A percentile compares a stretch with the other conserved stretches of the same genome.
Evolutionary conservation across 2,888 invertebrate species (phyloP).

Genomic region (Agonopterix alstromeriana): DNA sequence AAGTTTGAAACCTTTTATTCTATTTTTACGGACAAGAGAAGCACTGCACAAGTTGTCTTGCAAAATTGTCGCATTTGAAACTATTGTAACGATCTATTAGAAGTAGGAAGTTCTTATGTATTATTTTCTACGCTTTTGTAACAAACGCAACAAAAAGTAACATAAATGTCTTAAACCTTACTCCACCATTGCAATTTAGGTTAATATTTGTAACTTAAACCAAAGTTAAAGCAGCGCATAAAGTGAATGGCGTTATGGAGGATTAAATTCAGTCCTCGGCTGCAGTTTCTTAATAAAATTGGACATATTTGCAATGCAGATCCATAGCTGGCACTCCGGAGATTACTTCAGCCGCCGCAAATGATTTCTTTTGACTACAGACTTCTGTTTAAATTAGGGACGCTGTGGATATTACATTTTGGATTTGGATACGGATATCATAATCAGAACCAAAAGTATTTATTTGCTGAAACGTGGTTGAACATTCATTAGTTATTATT

Average conservation of each 20-base stretch:
- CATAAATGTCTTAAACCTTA: not conserved
- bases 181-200: no score
- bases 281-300: slow-evolving; percentile 63
- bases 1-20: no score
- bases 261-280: slow-evolving; percentile 47
- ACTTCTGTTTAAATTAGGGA: slow-evolving; percentile 29
- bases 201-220: not conserved
- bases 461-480: no score
- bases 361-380: slow-evolving; percentile 41
- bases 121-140: no score
- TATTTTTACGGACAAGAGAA: no score
- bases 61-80: no score
- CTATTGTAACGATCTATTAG: no score
- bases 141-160: not conserved
- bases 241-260: slow-evolving; percentile 36
- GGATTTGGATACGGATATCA: no score
- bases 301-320: slow-evolving; percentile 63
- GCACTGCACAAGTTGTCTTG: no score
- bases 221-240: slow-evolving; percentile 25
- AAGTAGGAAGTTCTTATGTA: no score
- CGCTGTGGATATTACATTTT: not conserved
- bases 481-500: no score
- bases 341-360: slow-evolving; percentile 40
- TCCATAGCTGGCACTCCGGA: slow-evolving; percentile 33
- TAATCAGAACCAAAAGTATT: no score